Conservation (phyloP, 2,113 vertebrate species). For the Candoia aspera region DNA sequence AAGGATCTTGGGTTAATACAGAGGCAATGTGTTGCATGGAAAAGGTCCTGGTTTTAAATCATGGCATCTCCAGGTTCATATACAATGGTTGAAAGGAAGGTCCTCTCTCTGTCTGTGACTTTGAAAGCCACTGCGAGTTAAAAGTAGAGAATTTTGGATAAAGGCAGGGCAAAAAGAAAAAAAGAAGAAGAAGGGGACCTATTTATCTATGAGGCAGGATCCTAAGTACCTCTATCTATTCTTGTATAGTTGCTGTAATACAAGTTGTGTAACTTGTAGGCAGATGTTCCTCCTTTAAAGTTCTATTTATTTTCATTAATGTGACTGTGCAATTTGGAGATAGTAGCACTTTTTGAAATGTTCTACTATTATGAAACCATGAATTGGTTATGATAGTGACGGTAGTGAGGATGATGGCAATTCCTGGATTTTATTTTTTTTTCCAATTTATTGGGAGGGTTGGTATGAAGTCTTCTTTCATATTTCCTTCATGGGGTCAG, state of each 20-base stretch:
- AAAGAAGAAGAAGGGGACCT: background rate
- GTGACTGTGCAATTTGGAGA: background rate
- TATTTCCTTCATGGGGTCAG: background rate
- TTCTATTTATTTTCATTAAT: background rate
- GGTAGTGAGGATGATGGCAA: background rate
- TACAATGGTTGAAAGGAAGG: background rate
- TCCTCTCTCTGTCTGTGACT: background rate
- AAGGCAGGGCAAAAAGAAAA: background rate
- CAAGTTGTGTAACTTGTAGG: background rate
- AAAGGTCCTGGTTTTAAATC: background rate
- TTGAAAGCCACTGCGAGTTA: background rate
- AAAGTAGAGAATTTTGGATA: background rate
- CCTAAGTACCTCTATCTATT: background rate
- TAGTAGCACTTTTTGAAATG: background rate
- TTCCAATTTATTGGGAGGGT: background rate
- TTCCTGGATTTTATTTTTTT: background rate
- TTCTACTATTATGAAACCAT: background rate
- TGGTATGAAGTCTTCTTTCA: background rate
- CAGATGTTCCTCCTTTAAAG: background rate
- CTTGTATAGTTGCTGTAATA: background rate
- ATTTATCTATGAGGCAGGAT: background rate
- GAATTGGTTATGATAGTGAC: background rate
- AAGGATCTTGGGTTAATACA: background rate
- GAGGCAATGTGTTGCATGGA: background rate
- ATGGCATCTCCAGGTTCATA: background rate